Conservation (phyloP, 2,113 vertebrate genomes). For the Dermatemys mawii region DNA sequence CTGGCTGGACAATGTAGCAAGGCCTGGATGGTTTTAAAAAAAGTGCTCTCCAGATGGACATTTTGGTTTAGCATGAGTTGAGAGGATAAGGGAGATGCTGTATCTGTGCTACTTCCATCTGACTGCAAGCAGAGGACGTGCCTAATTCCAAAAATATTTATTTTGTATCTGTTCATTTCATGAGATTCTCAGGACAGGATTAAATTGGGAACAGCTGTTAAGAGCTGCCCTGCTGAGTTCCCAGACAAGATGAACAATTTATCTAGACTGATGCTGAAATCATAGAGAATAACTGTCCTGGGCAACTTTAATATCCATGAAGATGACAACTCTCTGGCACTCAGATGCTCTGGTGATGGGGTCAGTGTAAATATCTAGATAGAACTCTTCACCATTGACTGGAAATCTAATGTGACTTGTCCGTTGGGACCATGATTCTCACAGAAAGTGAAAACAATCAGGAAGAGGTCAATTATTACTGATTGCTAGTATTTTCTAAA, state of each 20-base stretch:
- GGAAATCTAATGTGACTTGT: not conserved
- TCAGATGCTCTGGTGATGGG: not conserved
- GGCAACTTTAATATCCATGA: not conserved
- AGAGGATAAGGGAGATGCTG: not conserved
- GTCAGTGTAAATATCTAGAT: not conserved
- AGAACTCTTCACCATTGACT: fast-evolving
- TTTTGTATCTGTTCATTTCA: not conserved
- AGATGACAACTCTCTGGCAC: not conserved
- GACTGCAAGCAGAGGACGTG: not conserved
- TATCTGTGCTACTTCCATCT: not conserved
- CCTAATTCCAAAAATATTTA: not conserved
- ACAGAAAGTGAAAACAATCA: not conserved
- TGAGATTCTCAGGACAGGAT: not conserved
- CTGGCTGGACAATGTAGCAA: not conserved
- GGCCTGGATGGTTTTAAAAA: not conserved
- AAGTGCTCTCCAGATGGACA: not conserved
- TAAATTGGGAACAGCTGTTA: not conserved
- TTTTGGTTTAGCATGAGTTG: not conserved
- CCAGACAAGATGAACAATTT: not conserved
- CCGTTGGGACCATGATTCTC: not conserved
- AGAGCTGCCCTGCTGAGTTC: not conserved
- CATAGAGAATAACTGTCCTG: fast-evolving
- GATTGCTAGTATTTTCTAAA: not conserved
- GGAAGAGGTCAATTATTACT: not conserved
- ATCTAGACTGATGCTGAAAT: not conserved